phyloP scores from a whole-genome alignment of 2,113 vertebrate genomes.

The Lycocorax pyrrhopterus region DNA sequence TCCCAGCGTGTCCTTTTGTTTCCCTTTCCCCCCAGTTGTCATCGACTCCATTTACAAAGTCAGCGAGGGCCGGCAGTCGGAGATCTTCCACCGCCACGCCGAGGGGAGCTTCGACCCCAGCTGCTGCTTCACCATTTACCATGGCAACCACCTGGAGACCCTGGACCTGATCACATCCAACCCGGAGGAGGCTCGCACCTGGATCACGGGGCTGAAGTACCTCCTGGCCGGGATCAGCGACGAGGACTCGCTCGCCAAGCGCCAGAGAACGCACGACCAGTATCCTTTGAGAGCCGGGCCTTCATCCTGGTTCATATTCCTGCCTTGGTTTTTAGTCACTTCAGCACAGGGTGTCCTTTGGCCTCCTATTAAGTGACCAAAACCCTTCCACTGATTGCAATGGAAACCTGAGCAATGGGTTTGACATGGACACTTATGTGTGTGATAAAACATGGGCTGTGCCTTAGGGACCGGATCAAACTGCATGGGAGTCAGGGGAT shows the following conservation, averaged over 20 bases:
- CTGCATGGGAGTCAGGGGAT: background rate
- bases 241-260: conserved; percentile 91
- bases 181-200: conserved; percentile 92
- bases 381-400: background rate
- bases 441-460: background rate
- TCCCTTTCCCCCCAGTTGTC: conserved; percentile 76
- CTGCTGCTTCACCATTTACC: conserved; percentile 96
- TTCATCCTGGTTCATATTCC: background rate
- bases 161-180: conserved; percentile 93
- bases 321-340: background rate
- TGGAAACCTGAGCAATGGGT: background rate
- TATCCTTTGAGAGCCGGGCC: conserved; percentile 80
- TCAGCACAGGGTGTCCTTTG: background rate
- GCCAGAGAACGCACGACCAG: conserved; percentile 93
- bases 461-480: background rate
- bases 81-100: conserved; percentile 90
- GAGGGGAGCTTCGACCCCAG: conserved; percentile 89
- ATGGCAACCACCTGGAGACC: conserved; percentile 95
- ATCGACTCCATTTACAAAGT: conserved; percentile 99
- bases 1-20: background rate
- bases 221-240: conserved; percentile 97
- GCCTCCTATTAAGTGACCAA: background rate
- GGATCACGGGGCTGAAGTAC: conserved; percentile 94
- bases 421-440: background rate
- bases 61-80: conserved; percentile 89